Base-by-base conservation (phyloP, 2,888 invertebrate genomes). In the Cephalotes varians region DNA sequence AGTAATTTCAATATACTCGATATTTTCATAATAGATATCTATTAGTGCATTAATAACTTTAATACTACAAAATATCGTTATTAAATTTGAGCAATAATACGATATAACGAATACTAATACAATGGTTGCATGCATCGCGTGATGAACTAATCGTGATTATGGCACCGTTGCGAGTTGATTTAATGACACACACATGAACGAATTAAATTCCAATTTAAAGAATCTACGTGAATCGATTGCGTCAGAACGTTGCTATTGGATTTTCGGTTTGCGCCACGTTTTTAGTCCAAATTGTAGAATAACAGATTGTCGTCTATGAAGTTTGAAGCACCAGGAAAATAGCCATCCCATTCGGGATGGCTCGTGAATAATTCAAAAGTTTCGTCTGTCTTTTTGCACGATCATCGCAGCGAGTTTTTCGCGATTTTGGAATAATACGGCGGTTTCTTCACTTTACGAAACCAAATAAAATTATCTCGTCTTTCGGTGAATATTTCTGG, bases 221-320 rank as follows among this genome's bases (percentile, higher is more conserved):
- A 58, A 79, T 34, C 7, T 56, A 54, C 18, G 77, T 4, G 44
- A 34, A 67, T 67, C 51, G 51, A 76, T 54, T 40, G 67, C 51
- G 40, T 15, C 25, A 56, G 34, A 34, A 54, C 44, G 69, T 69
- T 56, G 69, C 44, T 77, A 77, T 77, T 40, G 77, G 56, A 3
- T 71, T 79, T 79, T 58, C 47, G n/a, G 71, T 71, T 71, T 71
- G 25, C 34, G 47, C 2, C 71, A 54, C 71, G 12, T 71, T 79
- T 79, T 79, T 56, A 31, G 47, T 47, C n/a, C 12, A 71, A 58
- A 79, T 79, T 58, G 44, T 58, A 25, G 56, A 12, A 79, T 71
- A 71, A 56, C 56, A 58, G 56, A 79, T 71, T 79, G 77, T 79
- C 44, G 44, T 44, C 56, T 44, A 71, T 77, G n/a, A 71, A 79